Evolutionary conservation across 2,113 vertebrate genomes (phyloP), one percentile per base, ranked within the genome.

Genomic region (Hirundichthys speculiger): DNA sequence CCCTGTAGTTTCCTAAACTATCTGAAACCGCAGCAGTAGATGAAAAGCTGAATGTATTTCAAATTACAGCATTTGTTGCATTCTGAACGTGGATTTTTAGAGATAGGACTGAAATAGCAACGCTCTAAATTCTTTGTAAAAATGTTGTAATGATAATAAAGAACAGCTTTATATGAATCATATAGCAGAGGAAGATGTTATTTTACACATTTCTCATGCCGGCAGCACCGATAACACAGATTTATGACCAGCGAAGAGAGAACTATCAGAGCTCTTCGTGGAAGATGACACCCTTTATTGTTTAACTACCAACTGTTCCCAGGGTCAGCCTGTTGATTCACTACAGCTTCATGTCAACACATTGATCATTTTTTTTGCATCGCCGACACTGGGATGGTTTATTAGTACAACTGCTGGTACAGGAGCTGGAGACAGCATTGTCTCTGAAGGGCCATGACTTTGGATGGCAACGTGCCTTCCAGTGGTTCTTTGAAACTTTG

Each of bases 401-500:
- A 24, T 10, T 9, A 30, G 13, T 27, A 27, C 6, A 27, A 27
- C 25, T 27, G 25, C 25, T 27, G 25, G 6, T 34, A 34, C 11
- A 50, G 2, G 62, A 47, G 57, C 27, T 20, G 34, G 5, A 24
- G 30, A 16, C 27, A 34, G 22, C n/a, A 38, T 22, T 34, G 13
- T 64, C 40, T 54, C 54, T 16, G 20, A 64, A 43, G 22, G 8
- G 5, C 27, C 13, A 22, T 21, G 2, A 54, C 13, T 64, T 54
- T 22, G 6, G 30, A 64, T 52, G 45, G 16, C 56, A 25, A 74
- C 48, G 11, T 34, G 24, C 16, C 13, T 57, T 63, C 51, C 14
- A 42, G 61, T 42, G 25, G 15, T 59, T 20, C 51, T 27, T 59
- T 55, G 9, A 34, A 77, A 79, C 22, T 34, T 14, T 61, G 22